Evolutionary conservation across 1,140 invertebrate genomes (phyloP).

Genomic region (Belonocnema kinseyi): DNA sequence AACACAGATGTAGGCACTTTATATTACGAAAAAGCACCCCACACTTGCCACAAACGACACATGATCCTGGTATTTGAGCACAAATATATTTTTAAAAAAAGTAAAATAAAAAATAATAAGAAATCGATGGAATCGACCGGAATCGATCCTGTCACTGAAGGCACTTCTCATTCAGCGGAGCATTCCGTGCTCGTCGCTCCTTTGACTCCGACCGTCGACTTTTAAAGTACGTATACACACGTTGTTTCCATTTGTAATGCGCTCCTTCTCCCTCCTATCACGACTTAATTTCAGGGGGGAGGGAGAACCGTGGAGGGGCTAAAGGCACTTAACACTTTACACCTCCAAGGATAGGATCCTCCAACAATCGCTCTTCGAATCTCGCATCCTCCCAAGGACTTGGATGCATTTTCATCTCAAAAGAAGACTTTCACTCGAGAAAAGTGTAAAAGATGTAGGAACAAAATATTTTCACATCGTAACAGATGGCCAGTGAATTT

Average conservation of each 20-base stretch:
- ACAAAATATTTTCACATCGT: too few relatives aligned
- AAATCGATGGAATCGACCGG: background rate
- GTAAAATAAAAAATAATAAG: background rate
- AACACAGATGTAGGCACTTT: background rate
- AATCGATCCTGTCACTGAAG: conserved; percentile 1
- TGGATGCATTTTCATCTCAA: background rate
- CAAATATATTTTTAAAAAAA: too few relatives aligned
- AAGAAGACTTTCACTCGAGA: background rate
- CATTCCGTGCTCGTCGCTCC: background rate
- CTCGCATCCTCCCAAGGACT: background rate
- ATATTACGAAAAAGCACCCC: background rate
- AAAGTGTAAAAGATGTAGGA: too few relatives aligned
- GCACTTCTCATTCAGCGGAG: background rate
- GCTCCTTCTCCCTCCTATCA: background rate
- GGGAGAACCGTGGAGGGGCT: background rate
- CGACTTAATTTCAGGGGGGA: background rate
- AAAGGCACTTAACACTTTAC: conserved; percentile 12
- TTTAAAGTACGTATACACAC: background rate
- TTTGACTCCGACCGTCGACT: background rate
- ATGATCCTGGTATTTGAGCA: background rate
- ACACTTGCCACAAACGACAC: background rate
- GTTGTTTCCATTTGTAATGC: conserved; percentile 3
- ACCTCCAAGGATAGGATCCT: background rate
- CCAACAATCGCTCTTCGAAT: background rate
- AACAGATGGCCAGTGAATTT: too few relatives aligned